phyloP scores from a whole-genome alignment of 2,113 vertebrate species.

The Mustelus asterias region DNA sequence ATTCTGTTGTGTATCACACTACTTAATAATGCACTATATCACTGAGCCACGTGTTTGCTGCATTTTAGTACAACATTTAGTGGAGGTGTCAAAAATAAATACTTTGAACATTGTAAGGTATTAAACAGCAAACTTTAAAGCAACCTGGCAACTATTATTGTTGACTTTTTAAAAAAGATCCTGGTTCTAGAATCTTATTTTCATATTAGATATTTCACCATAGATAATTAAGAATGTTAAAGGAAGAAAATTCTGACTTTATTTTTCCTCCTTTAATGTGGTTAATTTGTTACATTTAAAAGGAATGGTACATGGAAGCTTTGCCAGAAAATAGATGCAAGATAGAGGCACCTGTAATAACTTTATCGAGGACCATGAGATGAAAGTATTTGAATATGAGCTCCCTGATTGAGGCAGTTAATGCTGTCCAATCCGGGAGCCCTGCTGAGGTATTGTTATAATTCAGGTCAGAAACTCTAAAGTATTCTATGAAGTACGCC shows the following conservation, averaged over 20 bases:
- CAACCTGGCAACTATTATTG: not conserved
- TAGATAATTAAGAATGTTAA: not conserved
- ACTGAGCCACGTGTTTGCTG: not conserved
- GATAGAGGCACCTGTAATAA: not conserved
- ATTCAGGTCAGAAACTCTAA: no score
- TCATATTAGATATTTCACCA: not conserved
- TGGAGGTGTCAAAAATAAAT: not conserved
- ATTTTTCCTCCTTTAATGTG: not conserved
- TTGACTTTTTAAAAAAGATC: not conserved
- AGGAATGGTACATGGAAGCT: not conserved
- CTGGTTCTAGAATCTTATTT: not conserved
- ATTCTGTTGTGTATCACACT: not conserved
- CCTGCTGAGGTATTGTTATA: no score
- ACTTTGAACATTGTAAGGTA: not conserved
- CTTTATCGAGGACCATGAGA: no score
- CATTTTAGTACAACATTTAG: not conserved
- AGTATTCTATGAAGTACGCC: no score
- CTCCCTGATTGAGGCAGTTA: no score
- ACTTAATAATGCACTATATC: not conserved
- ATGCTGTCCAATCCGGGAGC: no score
- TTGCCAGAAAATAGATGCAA: not conserved
- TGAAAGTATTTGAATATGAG: no score
- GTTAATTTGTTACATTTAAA: not conserved
- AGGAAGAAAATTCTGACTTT: not conserved
- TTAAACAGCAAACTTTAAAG: not conserved